Conservation (phyloP, 1,140 invertebrate genomes). For the Drosophila busckii region DNA sequence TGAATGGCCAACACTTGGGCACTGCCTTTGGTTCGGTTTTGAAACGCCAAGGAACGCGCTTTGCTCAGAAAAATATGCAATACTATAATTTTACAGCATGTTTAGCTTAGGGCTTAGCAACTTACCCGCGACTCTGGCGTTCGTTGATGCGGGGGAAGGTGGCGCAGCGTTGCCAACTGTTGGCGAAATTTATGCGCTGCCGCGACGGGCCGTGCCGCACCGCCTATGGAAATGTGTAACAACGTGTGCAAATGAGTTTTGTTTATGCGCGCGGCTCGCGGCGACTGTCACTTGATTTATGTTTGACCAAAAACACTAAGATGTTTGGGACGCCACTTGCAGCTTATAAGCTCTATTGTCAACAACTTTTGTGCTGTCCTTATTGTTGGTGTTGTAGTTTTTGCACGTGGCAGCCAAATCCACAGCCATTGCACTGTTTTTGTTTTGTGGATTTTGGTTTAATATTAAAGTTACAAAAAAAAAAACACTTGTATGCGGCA, state of each 20-base stretch:
- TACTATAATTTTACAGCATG: neutral
- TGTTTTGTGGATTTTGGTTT: conserved; percentile 3
- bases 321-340: conserved; percentile 36
- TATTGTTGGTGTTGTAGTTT: neutral
- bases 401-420: conserved; percentile 49
- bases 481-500: too few relatives aligned
- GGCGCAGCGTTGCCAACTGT: conserved; percentile 42
- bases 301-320: conserved; percentile 39
- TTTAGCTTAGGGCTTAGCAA: neutral
- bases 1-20: too few relatives aligned
- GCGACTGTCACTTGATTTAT: conserved; percentile 41
- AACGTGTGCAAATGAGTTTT: conserved; percentile 47
- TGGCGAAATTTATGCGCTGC: conserved; percentile 38
- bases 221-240: conserved; percentile 17
- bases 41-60: neutral
- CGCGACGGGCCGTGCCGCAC: conserved; percentile 11
- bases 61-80: conserved; percentile 4
- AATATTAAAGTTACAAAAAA: too few relatives aligned
- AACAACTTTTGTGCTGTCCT: conserved; percentile 11
- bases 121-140: conserved; percentile 7
- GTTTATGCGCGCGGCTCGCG: conserved; percentile 41
- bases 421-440: conserved; percentile 30
- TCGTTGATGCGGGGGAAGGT: conserved; percentile 4
- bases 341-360: conserved; percentile 27
- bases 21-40: too few relatives aligned